Base-by-base conservation (phyloP, 2,113 vertebrate genomes). In the Caracal caracal region DNA sequence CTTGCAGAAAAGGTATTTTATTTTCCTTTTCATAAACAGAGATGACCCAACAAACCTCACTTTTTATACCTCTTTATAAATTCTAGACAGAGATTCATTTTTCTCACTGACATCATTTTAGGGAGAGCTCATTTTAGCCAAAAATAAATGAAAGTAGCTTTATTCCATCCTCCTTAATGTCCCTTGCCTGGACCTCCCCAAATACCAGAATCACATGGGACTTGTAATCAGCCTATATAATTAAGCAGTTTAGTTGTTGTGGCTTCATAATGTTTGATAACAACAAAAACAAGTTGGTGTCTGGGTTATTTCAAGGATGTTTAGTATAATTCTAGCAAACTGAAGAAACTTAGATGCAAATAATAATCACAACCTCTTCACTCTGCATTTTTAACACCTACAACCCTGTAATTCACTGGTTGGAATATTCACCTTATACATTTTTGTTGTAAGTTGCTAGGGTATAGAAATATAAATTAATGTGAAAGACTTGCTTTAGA, bases 331-430 rank as follows among this genome's bases (percentile, higher is more conserved):
- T 88, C 20, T 43, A 56, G 7, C 10, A 71, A 94, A 91, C 8
- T 47, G 35, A 93, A 96, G 75, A 87, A 90, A 90, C 19, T 84
- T 93, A 78, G 63, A 78, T 47, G 16, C 15, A 96, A 94, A 95
- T 81, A 49, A 33, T 93, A 90, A 85, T 71, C 51, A 87, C 6
- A 70, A 22, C 2, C 68, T 66, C n/a, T 90, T 95, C 17, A 95
- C 24, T 51, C 2, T 80, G 0, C 10, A 33, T 85, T 95, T 89
- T 47, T 75, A 95, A 71, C 33, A 56, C 33, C 70, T 92, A 28
- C 30, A 19, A 87, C 16, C 16, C 81, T 76, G 2, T 66, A 83
- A 83, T 76, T 33, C 43, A 56, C 90, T 86, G 51, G 22, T 83
- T 89, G 10, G 33, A 30, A 85, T 59, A 93, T 43, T 90, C 35